phyloP scores from a whole-genome alignment of 2,113 vertebrate genomes.

The Bos javanicus region DNA sequence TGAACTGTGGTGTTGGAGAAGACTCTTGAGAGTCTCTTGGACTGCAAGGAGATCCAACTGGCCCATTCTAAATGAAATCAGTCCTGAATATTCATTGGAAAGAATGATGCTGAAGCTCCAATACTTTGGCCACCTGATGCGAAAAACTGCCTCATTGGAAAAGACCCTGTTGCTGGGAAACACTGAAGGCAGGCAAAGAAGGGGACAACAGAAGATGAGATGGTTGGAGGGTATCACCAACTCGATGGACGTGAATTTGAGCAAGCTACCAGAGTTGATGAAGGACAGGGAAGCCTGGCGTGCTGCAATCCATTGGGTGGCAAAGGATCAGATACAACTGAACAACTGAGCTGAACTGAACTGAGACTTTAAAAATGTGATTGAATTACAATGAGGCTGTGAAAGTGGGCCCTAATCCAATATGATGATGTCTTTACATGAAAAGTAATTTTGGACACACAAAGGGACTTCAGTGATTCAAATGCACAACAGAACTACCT shows the following conservation, averaged over 20 bases:
- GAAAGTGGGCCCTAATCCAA: neutral
- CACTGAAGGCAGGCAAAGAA: neutral
- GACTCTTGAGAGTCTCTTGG: neutral
- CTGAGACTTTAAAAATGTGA: neutral
- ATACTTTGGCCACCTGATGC: neutral
- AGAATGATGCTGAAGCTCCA: neutral
- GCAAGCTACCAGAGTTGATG: fast-evolving
- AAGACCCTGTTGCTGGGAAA: neutral
- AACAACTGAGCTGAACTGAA: neutral
- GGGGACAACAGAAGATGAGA: neutral
- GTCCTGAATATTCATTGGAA: neutral
- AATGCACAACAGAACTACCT: no score
- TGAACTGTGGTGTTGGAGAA: neutral
- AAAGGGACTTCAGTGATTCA: neutral
- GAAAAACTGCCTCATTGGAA: neutral
- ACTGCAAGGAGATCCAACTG: neutral
- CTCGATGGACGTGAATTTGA: neutral
- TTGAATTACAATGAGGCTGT: neutral
- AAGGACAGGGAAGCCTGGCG: neutral
- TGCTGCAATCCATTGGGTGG: fast-evolving
- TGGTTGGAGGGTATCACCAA: neutral
- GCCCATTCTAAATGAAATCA: neutral
- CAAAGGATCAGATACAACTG: neutral
- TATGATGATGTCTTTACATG: neutral
- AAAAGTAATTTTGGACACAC: neutral